Evolutionary conservation across 2,888 invertebrate species (phyloP).

Genomic region (Julus scandinavius): DNA sequence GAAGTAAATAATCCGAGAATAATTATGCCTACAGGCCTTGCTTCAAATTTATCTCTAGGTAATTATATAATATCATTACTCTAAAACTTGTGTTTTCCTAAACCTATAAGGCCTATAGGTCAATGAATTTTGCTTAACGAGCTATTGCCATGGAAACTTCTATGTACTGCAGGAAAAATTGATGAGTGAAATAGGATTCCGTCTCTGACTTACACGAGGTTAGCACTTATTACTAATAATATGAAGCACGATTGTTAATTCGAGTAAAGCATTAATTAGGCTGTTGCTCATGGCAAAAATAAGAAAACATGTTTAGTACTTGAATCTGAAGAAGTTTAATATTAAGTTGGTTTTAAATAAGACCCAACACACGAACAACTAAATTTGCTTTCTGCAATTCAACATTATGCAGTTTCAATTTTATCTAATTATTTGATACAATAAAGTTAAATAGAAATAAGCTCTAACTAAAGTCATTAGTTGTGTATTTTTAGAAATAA

Average conservation of each 20-base stretch:
- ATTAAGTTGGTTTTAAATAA: no score
- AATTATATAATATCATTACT: not conserved
- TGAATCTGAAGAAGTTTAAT: no score
- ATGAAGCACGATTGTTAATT: not conserved
- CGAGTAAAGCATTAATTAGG: not conserved
- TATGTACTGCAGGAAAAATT: not conserved
- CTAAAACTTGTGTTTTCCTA: not conserved
- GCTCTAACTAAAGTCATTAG: no score
- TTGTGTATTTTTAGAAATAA: no score
- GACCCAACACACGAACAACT: no score
- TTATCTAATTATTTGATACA: no score
- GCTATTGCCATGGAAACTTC: not conserved
- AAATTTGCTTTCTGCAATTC: no score
- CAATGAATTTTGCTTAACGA: constrained; percentile 29
- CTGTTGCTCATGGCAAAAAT: not conserved
- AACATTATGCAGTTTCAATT: no score
- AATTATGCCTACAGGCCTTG: not conserved
- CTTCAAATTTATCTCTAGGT: not conserved
- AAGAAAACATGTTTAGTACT: not conserved
- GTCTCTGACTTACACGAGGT: not conserved
- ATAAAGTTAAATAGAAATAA: no score
- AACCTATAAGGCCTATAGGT: not conserved
- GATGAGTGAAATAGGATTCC: constrained; percentile 3
- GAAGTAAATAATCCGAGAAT: constrained; percentile 10
- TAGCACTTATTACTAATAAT: not conserved